phyloP scores from a whole-genome alignment of 2,113 vertebrate genomes.

The Salvelinus namaycush region DNA sequence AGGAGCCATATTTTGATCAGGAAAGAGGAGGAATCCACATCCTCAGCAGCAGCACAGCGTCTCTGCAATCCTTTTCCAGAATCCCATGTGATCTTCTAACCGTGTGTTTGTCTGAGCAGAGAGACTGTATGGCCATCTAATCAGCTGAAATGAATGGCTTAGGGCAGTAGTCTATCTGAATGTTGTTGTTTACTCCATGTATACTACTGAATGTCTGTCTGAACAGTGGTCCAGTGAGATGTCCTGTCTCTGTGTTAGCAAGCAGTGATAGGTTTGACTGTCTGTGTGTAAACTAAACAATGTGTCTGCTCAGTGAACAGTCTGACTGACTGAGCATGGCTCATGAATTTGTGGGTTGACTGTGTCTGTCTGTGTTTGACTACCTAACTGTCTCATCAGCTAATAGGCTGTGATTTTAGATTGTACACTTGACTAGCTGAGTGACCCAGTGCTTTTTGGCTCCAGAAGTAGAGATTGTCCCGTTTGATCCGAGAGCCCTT shows the following conservation, averaged over 20 bases:
- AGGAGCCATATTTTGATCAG: conserved; percentile 1
- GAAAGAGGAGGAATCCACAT: conserved; percentile 34
- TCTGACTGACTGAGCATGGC: no score
- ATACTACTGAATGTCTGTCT: conserved; percentile 1
- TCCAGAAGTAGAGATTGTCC: not conserved
- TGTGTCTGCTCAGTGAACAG: no score
- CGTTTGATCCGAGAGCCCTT: not conserved
- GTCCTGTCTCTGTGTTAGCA: not conserved
- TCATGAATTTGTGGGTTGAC: no score
- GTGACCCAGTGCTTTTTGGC: not conserved
- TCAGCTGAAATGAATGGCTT: conserved; percentile 14
- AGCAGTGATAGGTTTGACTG: conserved; percentile 14
- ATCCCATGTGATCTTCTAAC: conserved; percentile 59
- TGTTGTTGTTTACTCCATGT: not conserved
- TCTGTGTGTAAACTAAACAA: no score
- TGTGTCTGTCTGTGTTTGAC: not conserved
- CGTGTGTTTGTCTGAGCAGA: conserved; percentile 38
- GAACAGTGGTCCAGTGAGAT: conserved; percentile 22
- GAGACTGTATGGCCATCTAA: conserved; percentile 25
- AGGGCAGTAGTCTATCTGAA: conserved; percentile 13
- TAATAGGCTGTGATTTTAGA: not conserved
- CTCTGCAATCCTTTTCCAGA: conserved; percentile 62
- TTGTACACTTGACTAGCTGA: not conserved
- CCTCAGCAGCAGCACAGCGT: conserved; percentile 21
- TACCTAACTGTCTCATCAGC: not conserved